Percentiles rank a stretch among this genome's conserved stretches.
phyloP scores from a whole-genome alignment of 2,888 invertebrate genomes.

The Gasteruption jaculator region DNA sequence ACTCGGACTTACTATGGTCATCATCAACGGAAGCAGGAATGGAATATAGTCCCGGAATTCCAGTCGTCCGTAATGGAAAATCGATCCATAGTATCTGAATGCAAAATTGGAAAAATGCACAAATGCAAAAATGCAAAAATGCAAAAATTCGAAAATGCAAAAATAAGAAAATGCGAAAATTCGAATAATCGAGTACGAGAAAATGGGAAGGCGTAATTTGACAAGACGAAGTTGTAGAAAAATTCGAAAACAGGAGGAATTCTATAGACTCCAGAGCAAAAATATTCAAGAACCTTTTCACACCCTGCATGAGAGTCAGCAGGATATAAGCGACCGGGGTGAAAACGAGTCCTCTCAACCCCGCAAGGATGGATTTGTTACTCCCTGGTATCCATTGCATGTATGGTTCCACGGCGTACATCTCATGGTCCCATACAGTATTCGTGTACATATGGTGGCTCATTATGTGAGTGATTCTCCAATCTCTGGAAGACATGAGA shows the following conservation, averaged over 20 bases:
- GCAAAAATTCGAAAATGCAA: no score
- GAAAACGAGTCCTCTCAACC: conserved; percentile 56
- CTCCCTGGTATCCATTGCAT: conserved; percentile 61
- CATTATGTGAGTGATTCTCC: conserved; percentile 70
- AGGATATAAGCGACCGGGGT: conserved; percentile 52
- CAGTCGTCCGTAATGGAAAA: conserved; percentile 22
- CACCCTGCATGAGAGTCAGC: conserved; percentile 44
- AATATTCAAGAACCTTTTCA: conserved; percentile 50
- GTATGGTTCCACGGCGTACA: conserved; percentile 65
- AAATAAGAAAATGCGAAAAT: no score
- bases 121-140: no score
- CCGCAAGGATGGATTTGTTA: conserved; percentile 53
- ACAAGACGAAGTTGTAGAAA: no score
- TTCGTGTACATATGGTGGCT: conserved; percentile 80
- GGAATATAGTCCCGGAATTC: conserved; percentile 40
- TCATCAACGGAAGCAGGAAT: conserved; percentile 51
- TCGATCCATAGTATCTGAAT: conserved; percentile 33
- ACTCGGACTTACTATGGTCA: conserved; percentile 46
- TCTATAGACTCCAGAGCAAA: not conserved
- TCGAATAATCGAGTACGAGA: no score
- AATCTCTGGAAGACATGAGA: conserved; percentile 64
- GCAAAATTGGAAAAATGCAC: not conserved
- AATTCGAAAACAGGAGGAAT: no score
- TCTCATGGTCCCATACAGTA: conserved; percentile 69
- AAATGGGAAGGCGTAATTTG: no score